phyloP scores from a whole-genome alignment of 2,113 vertebrate genomes.

The Micromys minutus region DNA sequence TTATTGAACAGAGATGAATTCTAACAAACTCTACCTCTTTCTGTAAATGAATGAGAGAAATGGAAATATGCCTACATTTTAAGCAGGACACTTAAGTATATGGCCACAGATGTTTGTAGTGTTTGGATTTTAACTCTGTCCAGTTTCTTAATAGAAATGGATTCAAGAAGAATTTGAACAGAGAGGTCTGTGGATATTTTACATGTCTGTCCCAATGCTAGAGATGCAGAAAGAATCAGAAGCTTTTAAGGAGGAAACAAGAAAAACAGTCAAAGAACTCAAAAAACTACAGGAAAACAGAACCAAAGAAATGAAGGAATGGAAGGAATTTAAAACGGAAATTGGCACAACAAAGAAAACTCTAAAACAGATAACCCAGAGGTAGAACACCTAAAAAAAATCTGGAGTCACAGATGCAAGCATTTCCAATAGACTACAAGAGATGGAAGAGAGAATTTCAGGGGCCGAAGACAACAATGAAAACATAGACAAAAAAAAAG shows the following conservation, averaged over 20 bases:
- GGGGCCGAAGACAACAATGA: too few relatives aligned
- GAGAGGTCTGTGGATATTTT: not conserved
- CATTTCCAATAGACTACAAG: too few relatives aligned
- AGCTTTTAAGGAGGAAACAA: not conserved
- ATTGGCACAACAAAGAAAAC: too few relatives aligned
- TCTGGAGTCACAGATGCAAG: too few relatives aligned
- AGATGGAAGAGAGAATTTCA: too few relatives aligned
- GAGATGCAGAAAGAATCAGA: not conserved
- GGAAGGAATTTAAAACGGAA: too few relatives aligned
- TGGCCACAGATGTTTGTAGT: not conserved
- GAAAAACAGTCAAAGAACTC: not conserved
- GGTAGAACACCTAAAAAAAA: too few relatives aligned
- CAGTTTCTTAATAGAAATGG: not conserved
- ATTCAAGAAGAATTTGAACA: not conserved
- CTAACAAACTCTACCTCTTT: not conserved
- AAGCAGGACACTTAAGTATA: not conserved
- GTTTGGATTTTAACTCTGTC: not conserved
- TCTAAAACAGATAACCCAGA: too few relatives aligned
- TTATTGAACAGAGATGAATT: not conserved
- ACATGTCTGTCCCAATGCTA: not conserved
- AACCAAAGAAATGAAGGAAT: too few relatives aligned
- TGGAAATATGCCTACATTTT: not conserved
- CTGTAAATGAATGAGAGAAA: not conserved
- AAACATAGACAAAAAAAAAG: too few relatives aligned
- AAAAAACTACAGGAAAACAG: too few relatives aligned